Evolutionary conservation across 2,888 invertebrate genomes (phyloP), one percentile per base, ranked within the genome.

Genomic region (Actias luna): DNA sequence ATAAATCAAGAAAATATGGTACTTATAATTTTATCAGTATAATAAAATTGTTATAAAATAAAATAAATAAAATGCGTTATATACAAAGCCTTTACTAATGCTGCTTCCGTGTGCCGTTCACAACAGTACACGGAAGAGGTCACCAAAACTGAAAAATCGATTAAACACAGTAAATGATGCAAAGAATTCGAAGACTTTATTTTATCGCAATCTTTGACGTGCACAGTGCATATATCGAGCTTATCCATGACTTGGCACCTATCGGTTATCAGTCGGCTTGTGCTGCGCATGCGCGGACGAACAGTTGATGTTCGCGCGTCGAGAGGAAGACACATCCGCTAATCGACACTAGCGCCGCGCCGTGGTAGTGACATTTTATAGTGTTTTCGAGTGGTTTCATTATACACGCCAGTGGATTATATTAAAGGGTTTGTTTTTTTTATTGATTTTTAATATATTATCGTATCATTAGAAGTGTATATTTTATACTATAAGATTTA

Each of bases 221-320:
- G 39, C 29, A 5, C 7, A 74, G 77, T 78, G 78, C 76, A 72
- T 74, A 79, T 76, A 76, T 72, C 69, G 74, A 77, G 79, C 77
- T 84, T 84, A 85, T 84, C 83, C 80, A 75, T 72, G n/a, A n/a
- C n/a, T n/a, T n/a, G 77, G 79, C 69, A 77, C 79, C 79, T 88
- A 88, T 90, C 86, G 84, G 84, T 90, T 90, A 91, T 92, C 90
- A 88, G 80, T 66, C 79, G 77, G 71, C 74, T 71, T 76, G 73
- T 71, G 71, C 74, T 72, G 78, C 80, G 84, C 83, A 76, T 71
- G 80, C 83, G 69, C 74, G 67, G 78, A 80, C 77, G 82, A 80
- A 74, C 91, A 92, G 92, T 92, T 90, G 91, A 92, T 91, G 91
- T 75, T 85, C 87, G 91, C 80, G 87, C 91, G 90, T 77, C 82